These are phyloP conservation scores for Rana temporaria DNA, from an alignment of 2,113 vertebrate species.

Conservation along the genomic window DNA sequence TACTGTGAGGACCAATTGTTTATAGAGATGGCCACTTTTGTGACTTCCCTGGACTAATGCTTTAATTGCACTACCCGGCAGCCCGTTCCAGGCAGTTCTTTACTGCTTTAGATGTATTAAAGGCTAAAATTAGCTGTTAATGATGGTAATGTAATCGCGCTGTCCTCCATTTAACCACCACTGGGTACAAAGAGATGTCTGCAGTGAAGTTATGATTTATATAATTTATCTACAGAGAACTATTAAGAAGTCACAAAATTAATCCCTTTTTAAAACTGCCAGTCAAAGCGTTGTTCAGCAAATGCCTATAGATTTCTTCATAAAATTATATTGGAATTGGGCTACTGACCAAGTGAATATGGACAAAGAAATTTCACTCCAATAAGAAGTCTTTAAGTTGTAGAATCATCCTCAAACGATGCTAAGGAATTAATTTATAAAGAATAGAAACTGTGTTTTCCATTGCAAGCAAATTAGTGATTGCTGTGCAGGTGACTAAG, in stretches of 20 bases:
- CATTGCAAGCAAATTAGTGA: too few relatives aligned
- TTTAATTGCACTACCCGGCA: too few relatives aligned
- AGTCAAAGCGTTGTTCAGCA: neutral
- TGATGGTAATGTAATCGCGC: neutral
- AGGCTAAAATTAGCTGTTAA: constrained; percentile 17
- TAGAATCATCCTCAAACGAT: too few relatives aligned
- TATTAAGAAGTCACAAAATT: constrained; percentile 6
- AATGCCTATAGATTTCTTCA: neutral
- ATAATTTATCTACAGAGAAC: neutral
- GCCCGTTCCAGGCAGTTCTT: neutral
- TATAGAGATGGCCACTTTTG: too few relatives aligned
- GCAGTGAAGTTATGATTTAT: constrained; percentile 9
- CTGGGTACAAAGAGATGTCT: constrained; percentile 9
- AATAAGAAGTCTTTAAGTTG: too few relatives aligned
- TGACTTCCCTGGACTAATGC: too few relatives aligned
- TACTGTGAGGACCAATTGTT: too few relatives aligned
- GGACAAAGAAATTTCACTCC: neutral
- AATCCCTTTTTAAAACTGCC: constrained; percentile 8
- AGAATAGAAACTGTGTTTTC: too few relatives aligned
- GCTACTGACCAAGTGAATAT: neutral
- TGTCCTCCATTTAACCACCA: constrained; percentile 5
- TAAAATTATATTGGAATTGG: neutral
- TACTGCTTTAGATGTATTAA: constrained; percentile 5
- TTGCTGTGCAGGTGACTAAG: too few relatives aligned
- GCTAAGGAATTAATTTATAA: too few relatives aligned